Evolutionary conservation across 2,113 vertebrate genomes (phyloP).

Genomic region (Lasiurus cinereus): DNA sequence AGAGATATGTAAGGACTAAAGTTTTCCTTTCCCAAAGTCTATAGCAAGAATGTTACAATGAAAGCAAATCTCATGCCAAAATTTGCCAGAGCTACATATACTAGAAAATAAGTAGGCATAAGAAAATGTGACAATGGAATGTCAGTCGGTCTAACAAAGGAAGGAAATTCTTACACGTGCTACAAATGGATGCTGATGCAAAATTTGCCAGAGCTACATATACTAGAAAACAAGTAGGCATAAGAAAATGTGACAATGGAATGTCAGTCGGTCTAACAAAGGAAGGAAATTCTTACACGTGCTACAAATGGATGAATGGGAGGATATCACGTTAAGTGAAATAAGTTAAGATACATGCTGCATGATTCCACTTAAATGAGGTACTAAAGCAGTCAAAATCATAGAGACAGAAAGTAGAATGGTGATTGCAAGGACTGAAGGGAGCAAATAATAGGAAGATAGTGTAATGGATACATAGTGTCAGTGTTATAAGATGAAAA

Average conservation of each 20-base stretch:
- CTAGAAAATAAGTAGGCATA: background rate
- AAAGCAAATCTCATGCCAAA: background rate
- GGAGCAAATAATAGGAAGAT: background rate
- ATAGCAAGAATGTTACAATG: background rate
- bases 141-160: background rate
- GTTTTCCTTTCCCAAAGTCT: background rate
- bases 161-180: background rate
- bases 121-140: background rate
- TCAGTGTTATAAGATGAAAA: constrained; percentile 13
- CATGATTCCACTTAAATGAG: background rate
- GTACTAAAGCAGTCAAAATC: background rate
- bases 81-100: background rate
- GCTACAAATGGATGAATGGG: background rate
- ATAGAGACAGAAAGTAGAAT: background rate
- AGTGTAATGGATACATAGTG: background rate
- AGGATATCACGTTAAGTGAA: background rate
- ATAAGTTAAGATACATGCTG: background rate
- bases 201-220: background rate
- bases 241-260: background rate
- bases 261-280: background rate
- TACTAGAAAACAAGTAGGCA: background rate
- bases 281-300: background rate
- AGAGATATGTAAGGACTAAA: background rate
- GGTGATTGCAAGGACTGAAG: background rate
- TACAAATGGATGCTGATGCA: too few species aligned